Conservation (phyloP, 2,113 vertebrate species). For the Clarias batrachus region DNA sequence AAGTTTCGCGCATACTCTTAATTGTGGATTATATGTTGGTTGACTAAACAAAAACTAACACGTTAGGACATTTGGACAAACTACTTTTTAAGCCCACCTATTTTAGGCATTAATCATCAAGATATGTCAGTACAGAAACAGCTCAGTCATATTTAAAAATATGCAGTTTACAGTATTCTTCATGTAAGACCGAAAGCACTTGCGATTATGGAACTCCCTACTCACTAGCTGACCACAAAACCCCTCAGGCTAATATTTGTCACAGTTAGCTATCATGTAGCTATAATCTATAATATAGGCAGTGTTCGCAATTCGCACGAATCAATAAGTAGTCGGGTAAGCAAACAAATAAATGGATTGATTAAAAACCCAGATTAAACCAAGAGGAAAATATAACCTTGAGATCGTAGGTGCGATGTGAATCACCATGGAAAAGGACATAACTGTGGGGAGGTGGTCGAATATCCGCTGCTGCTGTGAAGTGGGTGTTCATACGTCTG, state of each 20-base stretch:
- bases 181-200: slow-evolving; percentile 7
- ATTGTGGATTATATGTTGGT: background rate
- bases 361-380: background rate
- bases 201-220: slow-evolving; percentile 16
- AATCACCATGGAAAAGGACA: slow-evolving; percentile 40
- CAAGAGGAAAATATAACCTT: background rate
- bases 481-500: slow-evolving; percentile 53
- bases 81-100: background rate
- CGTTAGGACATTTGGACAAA: background rate
- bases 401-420: slow-evolving; percentile 25
- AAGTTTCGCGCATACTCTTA: slow-evolving; percentile 5
- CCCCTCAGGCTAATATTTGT: background rate
- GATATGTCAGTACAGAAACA: background rate
- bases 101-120: slow-evolving; percentile 5
- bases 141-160: slow-evolving; percentile 19
- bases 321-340: background rate
- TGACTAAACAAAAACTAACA: background rate
- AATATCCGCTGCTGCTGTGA: slow-evolving; percentile 37
- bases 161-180: background rate
- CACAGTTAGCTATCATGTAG: background rate
- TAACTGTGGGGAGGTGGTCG: slow-evolving; percentile 15
- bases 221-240: slow-evolving; percentile 11
- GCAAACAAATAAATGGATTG: background rate
- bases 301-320: background rate
- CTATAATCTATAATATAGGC: background rate